Percentiles rank a stretch among this genome's conserved stretches.
phyloP scores from a whole-genome alignment of 2,888 invertebrate genomes.

The Meghimatium bilineatum region DNA sequence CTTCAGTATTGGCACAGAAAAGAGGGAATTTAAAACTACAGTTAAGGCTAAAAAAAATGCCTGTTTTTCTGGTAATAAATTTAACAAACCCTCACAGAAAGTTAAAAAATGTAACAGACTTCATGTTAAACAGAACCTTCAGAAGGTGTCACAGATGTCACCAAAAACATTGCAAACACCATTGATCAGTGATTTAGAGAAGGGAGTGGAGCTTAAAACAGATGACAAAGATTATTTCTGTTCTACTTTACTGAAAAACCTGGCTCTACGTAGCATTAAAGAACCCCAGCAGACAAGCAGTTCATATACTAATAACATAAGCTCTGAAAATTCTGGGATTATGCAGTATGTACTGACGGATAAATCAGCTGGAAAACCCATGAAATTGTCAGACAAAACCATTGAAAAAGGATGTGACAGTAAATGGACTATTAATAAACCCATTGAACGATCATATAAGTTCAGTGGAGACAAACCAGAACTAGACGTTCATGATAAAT shows the following conservation, averaged over 20 bases:
- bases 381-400: neutral
- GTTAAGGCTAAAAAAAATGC: slow-evolving; percentile 12
- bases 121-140: neutral
- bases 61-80: slow-evolving; percentile 3
- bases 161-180: slow-evolving; percentile 7
- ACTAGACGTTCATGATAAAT: neutral
- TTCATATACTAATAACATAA: neutral
- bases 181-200: slow-evolving; percentile 24
- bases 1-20: slow-evolving; percentile 20
- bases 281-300: neutral
- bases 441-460: neutral
- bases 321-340: neutral
- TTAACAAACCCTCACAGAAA: slow-evolving; percentile 15
- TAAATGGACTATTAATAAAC: neutral
- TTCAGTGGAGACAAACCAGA: slow-evolving; percentile 22
- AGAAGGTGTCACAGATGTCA: slow-evolving; percentile 12
- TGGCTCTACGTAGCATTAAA: slow-evolving; percentile 19
- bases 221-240: slow-evolving; percentile 35
- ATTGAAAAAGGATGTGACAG: neutral
- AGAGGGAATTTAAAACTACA: slow-evolving; percentile 2
- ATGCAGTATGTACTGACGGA: neutral
- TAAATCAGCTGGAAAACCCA: neutral
- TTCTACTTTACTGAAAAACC: slow-evolving; percentile 31
- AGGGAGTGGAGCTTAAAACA: slow-evolving; percentile 1
- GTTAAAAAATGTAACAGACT: neutral